Base-by-base conservation (phyloP, 2,888 invertebrate species). In the Plagiodera versicolora region DNA sequence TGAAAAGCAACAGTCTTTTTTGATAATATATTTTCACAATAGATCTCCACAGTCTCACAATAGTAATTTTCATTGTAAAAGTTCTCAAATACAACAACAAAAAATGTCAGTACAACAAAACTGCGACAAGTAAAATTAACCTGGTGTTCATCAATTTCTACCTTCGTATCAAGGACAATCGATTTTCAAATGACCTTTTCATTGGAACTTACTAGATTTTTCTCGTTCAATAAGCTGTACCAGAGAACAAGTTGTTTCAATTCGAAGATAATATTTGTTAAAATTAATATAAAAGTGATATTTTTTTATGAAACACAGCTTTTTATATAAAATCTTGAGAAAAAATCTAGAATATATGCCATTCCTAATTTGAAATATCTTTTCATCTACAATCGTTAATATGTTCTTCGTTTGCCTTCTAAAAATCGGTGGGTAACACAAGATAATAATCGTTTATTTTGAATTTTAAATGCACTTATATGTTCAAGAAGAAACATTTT, bases 41-140 rank as follows among this genome's bases (percentile, higher is more conserved):
- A 74, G 74, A 73, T 74, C 70, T 73, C 73, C 71, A 74, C 74
- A 74, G 74, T 74, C 74, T 74, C 70, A 73, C 72, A 73, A 71
- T 73, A 72, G 70, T 70, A 67, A 71, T 69, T 70, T 70, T 72
- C 66, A 71, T 72, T 67, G 70, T 70, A 72, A 72, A 72, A 68
- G 65, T 70, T 52, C 64, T 67, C 64, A 68, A 70, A 69, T 72
- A 74, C 72, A 75, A 75, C 73, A 74, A 61, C 54, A 55, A 53
- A 73, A 75, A 71, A 73, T 69, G 74, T 71, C 69, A 69, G 69
- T 72, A 73, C 70, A 74, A 75, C 72, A 73, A 73, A 73, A 72
- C 35, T 54, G 47, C 70, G 71, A 71, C 73, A 73, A 72, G 69
- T 73, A 70, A 70, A 69, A 64, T 67, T 67, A 61, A 60, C 56